Percentiles rank a stretch among this genome's conserved stretches.
phyloP scores from a whole-genome alignment of 1,140 invertebrate species.

The Aleiodes sp. region DNA sequence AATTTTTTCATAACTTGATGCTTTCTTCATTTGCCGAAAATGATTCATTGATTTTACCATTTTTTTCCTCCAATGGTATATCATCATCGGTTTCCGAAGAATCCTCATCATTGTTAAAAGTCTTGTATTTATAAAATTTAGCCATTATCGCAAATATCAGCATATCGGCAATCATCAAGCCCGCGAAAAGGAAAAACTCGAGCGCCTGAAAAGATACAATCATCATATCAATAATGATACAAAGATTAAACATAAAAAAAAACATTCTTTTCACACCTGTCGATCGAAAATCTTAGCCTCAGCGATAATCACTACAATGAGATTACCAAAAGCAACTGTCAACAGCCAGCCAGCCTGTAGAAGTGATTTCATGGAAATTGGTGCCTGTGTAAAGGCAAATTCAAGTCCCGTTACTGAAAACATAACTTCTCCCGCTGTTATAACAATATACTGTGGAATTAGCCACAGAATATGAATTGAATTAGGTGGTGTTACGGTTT shows the following conservation, averaged over 20 bases:
- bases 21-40: neutral
- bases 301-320: conserved; percentile 89
- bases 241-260: neutral
- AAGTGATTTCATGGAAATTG: conserved; percentile 91
- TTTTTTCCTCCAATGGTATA: neutral
- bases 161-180: conserved; percentile 85
- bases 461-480: conserved; percentile 84
- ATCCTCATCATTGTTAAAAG: conserved; percentile 38
- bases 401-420: conserved; percentile 92
- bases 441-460: conserved; percentile 86
- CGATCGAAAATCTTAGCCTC: conserved; percentile 72
- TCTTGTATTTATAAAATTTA: conserved; percentile 74
- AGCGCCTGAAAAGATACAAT: conserved; percentile 72
- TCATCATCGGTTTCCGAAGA: neutral
- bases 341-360: conserved; percentile 90
- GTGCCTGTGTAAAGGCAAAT: conserved; percentile 92
- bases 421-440: conserved; percentile 86
- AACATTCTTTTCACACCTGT: conserved; percentile 67
- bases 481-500: conserved; percentile 73
- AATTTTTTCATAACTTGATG: neutral
- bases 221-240: neutral
- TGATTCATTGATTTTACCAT: neutral
- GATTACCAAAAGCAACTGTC: conserved; percentile 90
- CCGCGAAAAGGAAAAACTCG: conserved; percentile 90
- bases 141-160: conserved; percentile 83